Evolutionary conservation across 2,888 invertebrate species (phyloP).

Genomic region (Hetaerina titia): DNA sequence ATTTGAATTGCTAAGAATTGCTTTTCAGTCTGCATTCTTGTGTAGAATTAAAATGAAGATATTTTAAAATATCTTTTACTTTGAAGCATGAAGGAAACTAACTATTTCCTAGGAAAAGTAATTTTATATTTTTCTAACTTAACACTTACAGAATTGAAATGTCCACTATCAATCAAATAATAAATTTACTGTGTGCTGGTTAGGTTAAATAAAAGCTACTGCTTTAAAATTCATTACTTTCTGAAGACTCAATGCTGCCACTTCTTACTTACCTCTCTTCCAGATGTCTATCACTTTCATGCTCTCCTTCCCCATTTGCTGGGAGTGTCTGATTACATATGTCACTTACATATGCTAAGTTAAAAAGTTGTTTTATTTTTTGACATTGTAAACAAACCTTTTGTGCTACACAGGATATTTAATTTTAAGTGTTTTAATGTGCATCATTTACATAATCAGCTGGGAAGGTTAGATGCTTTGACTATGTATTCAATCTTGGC

Average conservation of each 20-base stretch:
- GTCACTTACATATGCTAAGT: slow-evolving; percentile 16
- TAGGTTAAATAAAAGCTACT: slow-evolving; percentile 41
- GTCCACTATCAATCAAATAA: slow-evolving; percentile 52
- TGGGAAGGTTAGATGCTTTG: slow-evolving; percentile 59
- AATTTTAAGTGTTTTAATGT: neutral
- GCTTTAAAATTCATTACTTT: slow-evolving; percentile 38
- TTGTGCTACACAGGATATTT: slow-evolving; percentile 44
- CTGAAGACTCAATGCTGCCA: slow-evolving; percentile 58
- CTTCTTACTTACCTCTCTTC: slow-evolving; percentile 59
- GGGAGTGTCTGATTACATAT: slow-evolving; percentile 15
- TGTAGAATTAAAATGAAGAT: slow-evolving; percentile 3
- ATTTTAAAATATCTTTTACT: neutral
- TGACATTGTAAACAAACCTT: neutral
- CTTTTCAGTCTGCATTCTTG: slow-evolving; percentile 12
- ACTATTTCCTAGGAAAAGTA: neutral
- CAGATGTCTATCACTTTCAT: slow-evolving; percentile 61
- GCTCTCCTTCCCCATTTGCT: slow-evolving; percentile 56
- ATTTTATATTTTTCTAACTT: neutral
- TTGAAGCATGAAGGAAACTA: slow-evolving; percentile 50
- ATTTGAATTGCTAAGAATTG: neutral
- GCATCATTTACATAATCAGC: slow-evolving; percentile 54
- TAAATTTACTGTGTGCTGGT: slow-evolving; percentile 64
- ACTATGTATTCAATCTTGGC: slow-evolving; percentile 44
- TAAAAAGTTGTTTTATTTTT: slow-evolving; percentile 48
- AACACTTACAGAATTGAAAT: neutral